Evolutionary conservation across 2,888 invertebrate genomes (phyloP), one percentile per base, ranked within the genome.

Genomic region (Alviniconcha strummeri): DNA sequence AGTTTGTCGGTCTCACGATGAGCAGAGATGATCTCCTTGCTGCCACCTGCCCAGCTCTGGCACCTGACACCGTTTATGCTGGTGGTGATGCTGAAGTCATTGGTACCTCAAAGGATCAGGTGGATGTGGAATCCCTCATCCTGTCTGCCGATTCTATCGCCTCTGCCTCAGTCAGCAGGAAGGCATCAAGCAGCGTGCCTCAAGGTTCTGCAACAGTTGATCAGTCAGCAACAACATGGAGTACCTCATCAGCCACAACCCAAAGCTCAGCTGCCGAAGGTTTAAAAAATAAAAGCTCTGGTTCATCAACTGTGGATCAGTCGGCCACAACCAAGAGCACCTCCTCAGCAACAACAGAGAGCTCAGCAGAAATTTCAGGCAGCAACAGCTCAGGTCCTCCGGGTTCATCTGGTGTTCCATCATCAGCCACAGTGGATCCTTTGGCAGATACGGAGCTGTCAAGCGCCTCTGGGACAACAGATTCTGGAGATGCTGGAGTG

Each of bases 1-100:
- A 81, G 69, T 84, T 71, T 78, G 81, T 84, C 11, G 84, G 84
- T 52, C 81, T 84, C 6, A 67, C 79, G 8, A 69, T 84, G 71
- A 72, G 71, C 55, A 80, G 36, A 17, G 80, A 83, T 5, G 80
- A 77, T 15, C 72, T 81, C 54, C 78, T 56, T n/a, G 76, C 77
- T 56, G 81, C 81, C 15, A 76, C 77, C 69, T 81, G 57, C 60
- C 81, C 81, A 8, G 36, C 54, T 17, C 36, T n/a, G 19, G 57
- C 60, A n/a, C 5, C 64, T 6, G 74, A 57, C 4, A 36, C 52
- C 17, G 60, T 17, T 7, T 13, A 19, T 7, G 57, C 54, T 4
- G 76, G 15, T 17, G 69, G 64, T 8, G 83, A 78, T 69, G 72
- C 72, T 54, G 77, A 36, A 36, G 36, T 36, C 36, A 36, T 55